Evolutionary conservation across 1,140 invertebrate species (phyloP), one percentile per base, ranked within the genome.

Genomic region (Metaphire vulgaris): DNA sequence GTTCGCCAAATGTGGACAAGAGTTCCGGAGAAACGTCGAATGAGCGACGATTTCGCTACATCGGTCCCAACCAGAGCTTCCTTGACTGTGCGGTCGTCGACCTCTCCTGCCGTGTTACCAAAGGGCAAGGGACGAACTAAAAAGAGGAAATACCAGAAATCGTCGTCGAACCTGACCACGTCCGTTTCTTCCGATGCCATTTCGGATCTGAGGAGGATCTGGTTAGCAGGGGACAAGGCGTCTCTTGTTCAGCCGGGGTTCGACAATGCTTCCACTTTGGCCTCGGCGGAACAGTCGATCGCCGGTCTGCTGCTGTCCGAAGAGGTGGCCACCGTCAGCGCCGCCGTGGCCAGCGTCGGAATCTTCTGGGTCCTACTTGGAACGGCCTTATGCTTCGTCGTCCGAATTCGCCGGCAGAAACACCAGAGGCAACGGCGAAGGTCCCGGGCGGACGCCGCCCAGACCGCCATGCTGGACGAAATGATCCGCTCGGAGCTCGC

Each of bases 301-400:
- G 41, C 41, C 6, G 41, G 41, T 6, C 41, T 56, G 6, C 41
- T 56, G 41, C 41, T 56, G 41, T 56, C 41, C 41, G 41, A 56
- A 56, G 41, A 56, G 41, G 41, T 56, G 41, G 41, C 41, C 41
- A 56, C 41, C 41, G 41, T 56, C 41, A 56, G 41, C 41, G 41
- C 41, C 6, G 41, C 41, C 41, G 41, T 56, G 6, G 41, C 41
- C 41, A 56, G 41, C 21, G 41, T 56, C 41, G 6, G 41, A 6
- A 21, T 21, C 41, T 56, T 56, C 41, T 56, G 41, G 41, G 41
- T 56, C 41, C 41, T 56, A 12, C 41, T 56, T 21, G 41, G 41
- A 6, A 56, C 41, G 41, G 41, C 41, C 41, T 21, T 56, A 6
- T 56, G 41, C 41, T 56, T 56, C 41, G 41, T 56, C 41, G 6